Evolutionary conservation across 1,140 invertebrate genomes (phyloP), one percentile per base, ranked within the genome.

Genomic region (Orchestia grillus): DNA sequence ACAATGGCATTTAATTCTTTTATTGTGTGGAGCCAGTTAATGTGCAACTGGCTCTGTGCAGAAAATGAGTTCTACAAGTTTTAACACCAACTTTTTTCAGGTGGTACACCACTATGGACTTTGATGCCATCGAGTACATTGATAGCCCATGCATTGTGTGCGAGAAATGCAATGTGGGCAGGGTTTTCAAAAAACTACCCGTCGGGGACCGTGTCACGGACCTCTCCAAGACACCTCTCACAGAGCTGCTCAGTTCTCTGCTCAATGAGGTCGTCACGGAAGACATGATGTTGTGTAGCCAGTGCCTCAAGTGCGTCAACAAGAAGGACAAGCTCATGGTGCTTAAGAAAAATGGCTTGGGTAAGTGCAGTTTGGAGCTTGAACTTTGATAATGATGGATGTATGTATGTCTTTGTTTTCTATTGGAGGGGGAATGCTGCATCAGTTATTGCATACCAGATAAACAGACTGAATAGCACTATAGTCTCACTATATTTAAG

Each of bases 191-290:
- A 44, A 94, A 94, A 40, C 41, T 16, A 44, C 92, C 44, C 6
- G 0, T 94, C 36, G 92, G 92, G n/a, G 92, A 94, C 92, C 43
- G 92, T 45, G 92, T 94, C 19, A 47, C 41, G 45, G 44, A 94
- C 6, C 44, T 41, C 92, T 94, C 92, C 92, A 94, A 94, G 92
- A 94, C 92, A 40, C 92, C 92, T n/a, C 92, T 94, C 43, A 94
- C 92, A 6, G 44, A 47, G 43, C 92, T 94, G 36, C 92, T 94
- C 44, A 44, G 92, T 44, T 42, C 40, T 0, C 36, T 94, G 16
- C 92, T 94, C 23, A 94, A 94, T 0, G 44, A 45, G 92, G 40
- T 44, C 3, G 44, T 94, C 19, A 94, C 43, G 0, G 15, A 42
- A 11, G 92, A 94, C 16, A 94, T 45, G 43, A 94, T 94, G 92